Percentiles rank a stretch among this genome's conserved stretches.
Evolutionary conservation across 2,797 vertebrate species (phyloP).

Genomic region (Syncerus caffer): DNA sequence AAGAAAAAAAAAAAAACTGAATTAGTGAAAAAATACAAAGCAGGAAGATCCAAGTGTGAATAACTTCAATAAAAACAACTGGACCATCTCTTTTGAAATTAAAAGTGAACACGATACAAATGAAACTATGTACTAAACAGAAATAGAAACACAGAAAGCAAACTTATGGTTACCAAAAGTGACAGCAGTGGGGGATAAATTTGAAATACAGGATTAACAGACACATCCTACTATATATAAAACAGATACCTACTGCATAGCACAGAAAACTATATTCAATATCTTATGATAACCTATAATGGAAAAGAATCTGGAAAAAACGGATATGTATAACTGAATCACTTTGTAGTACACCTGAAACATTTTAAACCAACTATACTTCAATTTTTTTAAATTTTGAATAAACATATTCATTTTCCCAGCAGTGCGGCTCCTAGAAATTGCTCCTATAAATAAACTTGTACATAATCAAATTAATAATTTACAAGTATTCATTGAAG

Average conservation of each 20-base stretch:
- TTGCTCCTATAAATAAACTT: neutral
- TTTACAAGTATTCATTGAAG: neutral
- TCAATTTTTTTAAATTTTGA: neutral
- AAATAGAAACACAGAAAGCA: neutral
- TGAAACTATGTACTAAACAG: neutral
- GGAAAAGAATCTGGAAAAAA: neutral
- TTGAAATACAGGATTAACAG: neutral
- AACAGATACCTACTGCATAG: neutral
- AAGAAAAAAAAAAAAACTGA: neutral
- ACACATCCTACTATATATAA: neutral
- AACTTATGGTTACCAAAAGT: neutral
- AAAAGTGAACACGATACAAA: neutral
- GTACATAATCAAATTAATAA: neutral
- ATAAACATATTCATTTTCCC: neutral
- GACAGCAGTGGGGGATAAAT: neutral
- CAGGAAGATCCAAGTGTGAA: neutral
- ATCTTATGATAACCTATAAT: neutral
- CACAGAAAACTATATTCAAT: neutral
- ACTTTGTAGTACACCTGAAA: neutral
- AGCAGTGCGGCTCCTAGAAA: neutral
- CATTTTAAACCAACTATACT: neutral
- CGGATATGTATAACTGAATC: neutral
- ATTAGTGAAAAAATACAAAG: neutral
- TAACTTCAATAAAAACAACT: neutral
- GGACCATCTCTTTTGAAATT: neutral